Evolutionary conservation across 1,140 invertebrate species (phyloP), one percentile per base, ranked within the genome.

Genomic region (Hyphantria cunea): DNA sequence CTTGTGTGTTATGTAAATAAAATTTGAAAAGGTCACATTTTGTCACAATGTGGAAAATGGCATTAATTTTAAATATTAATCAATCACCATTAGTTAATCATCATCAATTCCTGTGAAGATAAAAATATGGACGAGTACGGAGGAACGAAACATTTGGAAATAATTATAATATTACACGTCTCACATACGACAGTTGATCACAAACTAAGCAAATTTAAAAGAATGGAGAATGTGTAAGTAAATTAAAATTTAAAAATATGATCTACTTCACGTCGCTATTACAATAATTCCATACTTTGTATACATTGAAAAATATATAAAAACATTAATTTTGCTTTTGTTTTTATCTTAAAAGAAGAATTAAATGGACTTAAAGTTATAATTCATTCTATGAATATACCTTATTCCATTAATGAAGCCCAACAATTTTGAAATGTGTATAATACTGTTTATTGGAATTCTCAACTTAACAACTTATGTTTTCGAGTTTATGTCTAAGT

Each of bases 51-150:
- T 83, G 82, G 86, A 72, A 76, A 74, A 70, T 72, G 71, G 70
- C 62, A 45, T 76, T 72, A 73, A 51, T 68, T 68, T 75, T 76
- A 78, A 72, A 51, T 68, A 74, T 66, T 76, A 68, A 74, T 62
- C 70, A 74, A 58, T 72, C 75, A 66, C 45, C 65, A 66, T 74
- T 64, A 70, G 10, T 60, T 76, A 73, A 64, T 72, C 65, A 64
- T 85, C 73, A 80, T 89, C 87, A 88, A 90, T 90, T 90, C 87
- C 85, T 87, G 80, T 74, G 73, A 84, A 83, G 84, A 89, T 85
- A 87, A 85, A 78, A 82, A 72, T 72, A 71, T 76, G 82, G 83
- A 86, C 84, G 85, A 88, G 85, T 79, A 86, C 80, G 25, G 17
- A 37, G 37, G n/a, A 42, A 62, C 14, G 14, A 33, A 25, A 39